Evolutionary conservation across 2,113 vertebrate genomes (phyloP).

Genomic region (Donacobius atricapilla): DNA sequence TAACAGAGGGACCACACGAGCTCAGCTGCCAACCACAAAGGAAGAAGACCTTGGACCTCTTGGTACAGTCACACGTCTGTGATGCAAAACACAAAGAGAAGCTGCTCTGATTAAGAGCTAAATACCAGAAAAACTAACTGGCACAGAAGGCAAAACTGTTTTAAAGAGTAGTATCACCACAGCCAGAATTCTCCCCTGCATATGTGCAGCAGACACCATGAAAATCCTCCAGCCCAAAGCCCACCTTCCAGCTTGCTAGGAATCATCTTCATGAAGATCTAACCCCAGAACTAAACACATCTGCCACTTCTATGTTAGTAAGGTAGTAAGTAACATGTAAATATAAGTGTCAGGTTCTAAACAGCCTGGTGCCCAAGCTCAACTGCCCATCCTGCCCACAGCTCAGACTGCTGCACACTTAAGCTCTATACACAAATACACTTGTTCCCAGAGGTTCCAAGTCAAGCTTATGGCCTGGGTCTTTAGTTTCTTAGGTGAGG

Average conservation of each 20-base stretch:
- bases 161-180: not conserved
- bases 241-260: not conserved
- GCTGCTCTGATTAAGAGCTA: not conserved
- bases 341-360: not conserved
- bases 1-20: accelerated
- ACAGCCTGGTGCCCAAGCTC: not conserved
- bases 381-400: not conserved
- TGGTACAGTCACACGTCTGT: not conserved
- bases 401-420: not conserved
- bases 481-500: not conserved
- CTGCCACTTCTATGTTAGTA: not conserved
- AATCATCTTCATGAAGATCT: not conserved
- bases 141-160: not conserved
- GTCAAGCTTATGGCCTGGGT: not conserved
- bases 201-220: not conserved
- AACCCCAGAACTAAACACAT: not conserved
- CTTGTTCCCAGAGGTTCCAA: not conserved
- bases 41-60: not conserved
- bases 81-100: not conserved
- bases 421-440: not conserved
- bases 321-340: not conserved
- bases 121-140: not conserved
- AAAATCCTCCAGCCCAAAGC: not conserved
- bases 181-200: not conserved
- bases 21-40: not conserved